Conservation (phyloP, 1,140 invertebrate species). For the Streblospio benedicti region DNA sequence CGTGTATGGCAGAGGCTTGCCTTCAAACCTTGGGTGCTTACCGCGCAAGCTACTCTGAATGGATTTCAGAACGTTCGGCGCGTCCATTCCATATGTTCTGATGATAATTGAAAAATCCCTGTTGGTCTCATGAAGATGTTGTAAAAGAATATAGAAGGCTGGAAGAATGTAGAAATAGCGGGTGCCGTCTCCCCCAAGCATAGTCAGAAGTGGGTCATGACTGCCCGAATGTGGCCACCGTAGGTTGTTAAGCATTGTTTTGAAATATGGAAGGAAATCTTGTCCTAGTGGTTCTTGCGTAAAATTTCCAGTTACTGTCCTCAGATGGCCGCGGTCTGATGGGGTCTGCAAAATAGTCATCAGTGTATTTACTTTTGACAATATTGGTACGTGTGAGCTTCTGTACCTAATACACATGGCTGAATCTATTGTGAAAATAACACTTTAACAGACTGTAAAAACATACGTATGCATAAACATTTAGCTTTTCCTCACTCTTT, state of each 20-base stretch:
- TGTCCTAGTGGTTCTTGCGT: slow-evolving; percentile 27
- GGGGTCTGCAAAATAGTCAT: no score
- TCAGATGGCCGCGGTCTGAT: slow-evolving; percentile 26
- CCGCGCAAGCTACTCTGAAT: slow-evolving; percentile 28
- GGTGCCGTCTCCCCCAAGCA: slow-evolving; percentile 29
- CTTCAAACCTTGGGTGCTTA: slow-evolving; percentile 33
- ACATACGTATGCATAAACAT: no score
- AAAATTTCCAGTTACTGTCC: slow-evolving; percentile 36
- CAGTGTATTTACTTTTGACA: no score
- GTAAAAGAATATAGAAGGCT: slow-evolving; percentile 34
- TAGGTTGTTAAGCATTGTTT: slow-evolving; percentile 6
- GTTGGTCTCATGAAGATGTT: slow-evolving; percentile 25
- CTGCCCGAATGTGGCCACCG: background rate
- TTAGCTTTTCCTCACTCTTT: no score
- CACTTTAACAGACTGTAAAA: no score
- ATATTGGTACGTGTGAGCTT: no score
- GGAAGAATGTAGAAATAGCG: slow-evolving; percentile 43
- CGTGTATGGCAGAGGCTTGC: slow-evolving; percentile 15
- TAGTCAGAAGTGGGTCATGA: slow-evolving; percentile 22
- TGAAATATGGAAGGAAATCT: slow-evolving; percentile 30
- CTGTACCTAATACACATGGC: no score
- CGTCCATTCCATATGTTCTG: slow-evolving; percentile 40
- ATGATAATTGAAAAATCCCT: slow-evolving; percentile 39
- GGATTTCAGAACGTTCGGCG: slow-evolving; percentile 34
- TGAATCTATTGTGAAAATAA: no score